Conservation (phyloP, 2,797 vertebrate species). For the Megaceryle alcyon region DNA sequence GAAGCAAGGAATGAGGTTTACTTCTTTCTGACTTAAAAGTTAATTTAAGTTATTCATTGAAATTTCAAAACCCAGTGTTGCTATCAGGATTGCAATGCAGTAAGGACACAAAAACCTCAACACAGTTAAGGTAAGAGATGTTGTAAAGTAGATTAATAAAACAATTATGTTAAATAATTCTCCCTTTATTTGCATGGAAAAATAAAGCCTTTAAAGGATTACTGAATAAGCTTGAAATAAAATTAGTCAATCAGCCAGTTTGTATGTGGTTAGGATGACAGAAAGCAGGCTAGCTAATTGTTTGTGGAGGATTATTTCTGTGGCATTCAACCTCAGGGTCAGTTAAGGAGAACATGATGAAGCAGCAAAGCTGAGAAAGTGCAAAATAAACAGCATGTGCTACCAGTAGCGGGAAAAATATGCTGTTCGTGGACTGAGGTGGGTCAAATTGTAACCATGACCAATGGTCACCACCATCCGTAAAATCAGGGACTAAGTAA, state of each 20-base stretch:
- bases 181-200: not conserved
- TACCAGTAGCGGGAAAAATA: not conserved
- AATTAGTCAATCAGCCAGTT: not conserved
- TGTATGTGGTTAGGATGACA: not conserved
- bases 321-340: not conserved
- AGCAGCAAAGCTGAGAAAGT: not conserved
- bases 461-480: not conserved
- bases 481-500: not conserved
- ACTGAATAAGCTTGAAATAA: not conserved
- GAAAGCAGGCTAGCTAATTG: not conserved
- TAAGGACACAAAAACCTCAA: not conserved
- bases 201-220: slow-evolving; percentile 16
- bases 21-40: not conserved
- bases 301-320: not conserved
- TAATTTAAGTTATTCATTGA: not conserved
- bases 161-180: slow-evolving; percentile 14
- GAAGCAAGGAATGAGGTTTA: not conserved
- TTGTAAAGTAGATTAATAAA: not conserved
- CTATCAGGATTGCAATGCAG: not conserved
- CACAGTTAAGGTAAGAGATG: not conserved
- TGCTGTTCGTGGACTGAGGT: not conserved
- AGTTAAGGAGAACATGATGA: not conserved
- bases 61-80: not conserved
- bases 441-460: not conserved
- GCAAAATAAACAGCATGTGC: not conserved